These are phyloP conservation scores for Colletes collaris DNA, from an alignment of 2,888 invertebrate genomes.

Conservation along the genomic window DNA sequence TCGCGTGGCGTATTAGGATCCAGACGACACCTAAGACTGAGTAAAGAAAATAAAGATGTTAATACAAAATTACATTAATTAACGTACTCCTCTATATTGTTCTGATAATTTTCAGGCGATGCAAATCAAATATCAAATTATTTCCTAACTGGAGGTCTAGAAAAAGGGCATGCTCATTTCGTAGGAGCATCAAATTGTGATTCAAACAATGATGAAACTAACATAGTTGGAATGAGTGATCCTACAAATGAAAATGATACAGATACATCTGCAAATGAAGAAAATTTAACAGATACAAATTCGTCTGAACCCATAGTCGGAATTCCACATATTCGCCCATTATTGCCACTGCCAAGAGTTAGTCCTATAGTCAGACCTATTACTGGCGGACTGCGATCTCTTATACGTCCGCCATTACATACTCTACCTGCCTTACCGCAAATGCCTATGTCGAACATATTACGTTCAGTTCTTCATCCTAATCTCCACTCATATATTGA, in stretches of 20 bases:
- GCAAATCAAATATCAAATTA: constrained; percentile 74
- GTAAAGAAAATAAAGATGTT: constrained; percentile 24
- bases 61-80: neutral
- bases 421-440: neutral
- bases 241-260: constrained; percentile 8
- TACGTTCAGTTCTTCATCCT: constrained; percentile 44
- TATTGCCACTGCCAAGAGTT: neutral
- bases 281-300: constrained; percentile 5
- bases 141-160: constrained; percentile 73
- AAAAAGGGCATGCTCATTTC: constrained; percentile 61
- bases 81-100: neutral
- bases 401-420: constrained; percentile 2
- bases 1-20: constrained; percentile 29
- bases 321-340: neutral
- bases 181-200: constrained; percentile 21
- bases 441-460: neutral
- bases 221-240: constrained; percentile 14
- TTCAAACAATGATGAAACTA: constrained; percentile 16
- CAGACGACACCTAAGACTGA: constrained; percentile 34
- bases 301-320: constrained; percentile 22
- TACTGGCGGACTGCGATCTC: neutral
- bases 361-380: neutral
- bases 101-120: constrained; percentile 63
- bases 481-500: constrained; percentile 23
- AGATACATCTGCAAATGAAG: neutral